These are phyloP conservation scores for Clupea harengus DNA, from an alignment of 2,113 vertebrate species.

Conservation along the genomic window DNA sequence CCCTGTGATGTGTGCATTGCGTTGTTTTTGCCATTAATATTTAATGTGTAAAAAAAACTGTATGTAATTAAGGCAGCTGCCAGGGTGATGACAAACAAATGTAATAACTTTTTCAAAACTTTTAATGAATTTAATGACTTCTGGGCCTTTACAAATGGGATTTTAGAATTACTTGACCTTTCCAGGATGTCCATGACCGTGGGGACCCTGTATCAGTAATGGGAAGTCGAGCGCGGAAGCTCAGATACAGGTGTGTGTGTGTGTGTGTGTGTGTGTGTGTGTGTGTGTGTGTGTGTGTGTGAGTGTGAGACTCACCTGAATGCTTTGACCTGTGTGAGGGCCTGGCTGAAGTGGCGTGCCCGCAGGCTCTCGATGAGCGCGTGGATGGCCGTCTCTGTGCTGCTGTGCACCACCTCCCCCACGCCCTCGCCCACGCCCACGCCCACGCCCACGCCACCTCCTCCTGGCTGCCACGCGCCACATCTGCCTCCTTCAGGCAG, in stretches of 20 bases:
- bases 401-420: constrained; percentile 83
- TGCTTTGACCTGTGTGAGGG: constrained; percentile 89
- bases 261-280: not conserved
- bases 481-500: constrained; percentile 88
- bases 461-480: constrained; percentile 75
- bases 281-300: not conserved
- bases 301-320: constrained; percentile 77
- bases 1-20: not conserved
- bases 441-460: constrained; percentile 58
- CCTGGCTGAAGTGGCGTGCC: constrained; percentile 83
- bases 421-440: constrained; percentile 70
- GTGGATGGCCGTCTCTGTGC: constrained; percentile 91
- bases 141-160: too few species aligned
- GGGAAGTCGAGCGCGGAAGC: not conserved
- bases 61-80: too few species aligned
- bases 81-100: too few species aligned
- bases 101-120: too few species aligned
- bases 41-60: too few species aligned
- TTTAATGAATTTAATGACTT: too few species aligned
- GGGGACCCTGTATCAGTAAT: too few species aligned
- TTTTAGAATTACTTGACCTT: too few species aligned
- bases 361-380: constrained; percentile 89
- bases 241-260: not conserved
- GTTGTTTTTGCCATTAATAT: too few species aligned
- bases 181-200: too few species aligned